phyloP scores from a whole-genome alignment of 2,888 invertebrate species.

The Heterodera filipjevi region DNA sequence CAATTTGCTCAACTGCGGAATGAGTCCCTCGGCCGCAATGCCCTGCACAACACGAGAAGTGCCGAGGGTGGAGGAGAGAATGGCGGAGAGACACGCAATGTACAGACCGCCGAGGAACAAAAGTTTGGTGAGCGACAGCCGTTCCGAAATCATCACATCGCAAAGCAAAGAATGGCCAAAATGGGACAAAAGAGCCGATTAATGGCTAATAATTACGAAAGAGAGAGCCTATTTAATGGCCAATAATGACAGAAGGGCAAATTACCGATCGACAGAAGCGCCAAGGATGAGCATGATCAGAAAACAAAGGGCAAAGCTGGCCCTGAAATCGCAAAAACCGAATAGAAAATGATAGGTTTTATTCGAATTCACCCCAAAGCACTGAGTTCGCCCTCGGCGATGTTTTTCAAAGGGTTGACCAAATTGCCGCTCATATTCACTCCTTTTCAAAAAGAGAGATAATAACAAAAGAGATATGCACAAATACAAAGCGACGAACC shows the following conservation, averaged over 20 bases:
- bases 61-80: slow-evolving; percentile 92
- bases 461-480: background rate
- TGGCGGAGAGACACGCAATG: slow-evolving; percentile 92
- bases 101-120: slow-evolving; percentile 87
- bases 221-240: background rate
- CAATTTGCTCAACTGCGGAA: slow-evolving; percentile 83
- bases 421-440: slow-evolving; percentile 98
- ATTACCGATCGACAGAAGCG: slow-evolving; percentile 78
- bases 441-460: slow-evolving; percentile 66
- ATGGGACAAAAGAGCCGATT: slow-evolving; percentile 58
- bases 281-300: slow-evolving; percentile 87
- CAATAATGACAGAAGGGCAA: background rate
- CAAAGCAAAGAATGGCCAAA: slow-evolving; percentile 66
- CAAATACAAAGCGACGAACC: slow-evolving; percentile 66
- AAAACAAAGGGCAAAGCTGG: slow-evolving; percentile 74
- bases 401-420: slow-evolving; percentile 85
- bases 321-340: slow-evolving; percentile 74
- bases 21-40: slow-evolving; percentile 90
- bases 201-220: background rate
- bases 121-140: slow-evolving; percentile 74
- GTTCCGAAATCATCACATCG: slow-evolving; percentile 88
- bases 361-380: slow-evolving; percentile 75
- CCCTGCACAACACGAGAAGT: slow-evolving; percentile 88
- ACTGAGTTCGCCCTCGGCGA: slow-evolving; percentile 89
- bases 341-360: slow-evolving; percentile 30